phyloP scores from a whole-genome alignment of 2,888 invertebrate species.

The Neria commutata region DNA sequence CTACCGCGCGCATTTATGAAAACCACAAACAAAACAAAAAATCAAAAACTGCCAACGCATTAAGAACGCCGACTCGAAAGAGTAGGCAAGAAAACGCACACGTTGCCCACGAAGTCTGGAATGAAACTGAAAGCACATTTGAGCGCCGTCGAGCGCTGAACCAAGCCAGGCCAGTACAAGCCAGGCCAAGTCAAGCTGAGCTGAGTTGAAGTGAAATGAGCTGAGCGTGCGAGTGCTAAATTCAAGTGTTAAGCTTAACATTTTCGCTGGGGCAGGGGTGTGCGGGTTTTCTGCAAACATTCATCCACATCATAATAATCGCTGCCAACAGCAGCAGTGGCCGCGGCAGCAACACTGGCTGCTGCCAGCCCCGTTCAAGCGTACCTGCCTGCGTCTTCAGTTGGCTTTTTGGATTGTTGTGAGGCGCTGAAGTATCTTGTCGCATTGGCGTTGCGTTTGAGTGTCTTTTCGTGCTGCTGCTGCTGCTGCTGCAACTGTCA shows the following conservation, averaged over 20 bases:
- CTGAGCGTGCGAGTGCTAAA: background rate
- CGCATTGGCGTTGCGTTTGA: background rate
- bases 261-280: no score
- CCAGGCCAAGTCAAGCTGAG: constrained; percentile 28
- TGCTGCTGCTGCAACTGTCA: constrained; percentile 3
- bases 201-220: constrained; percentile 6
- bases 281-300: no score
- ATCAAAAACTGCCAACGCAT: background rate
- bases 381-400: background rate
- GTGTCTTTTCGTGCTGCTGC: background rate
- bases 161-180: constrained; percentile 31
- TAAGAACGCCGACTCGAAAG: background rate
- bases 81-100: constrained; percentile 28
- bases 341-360: background rate
- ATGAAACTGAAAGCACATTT: constrained; percentile 62
- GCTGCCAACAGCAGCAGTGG: background rate
- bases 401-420: background rate
- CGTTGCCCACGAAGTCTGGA: constrained; percentile 56
- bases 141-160: constrained; percentile 13
- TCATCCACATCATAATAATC: no score
- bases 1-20: background rate
- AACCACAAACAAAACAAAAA: background rate
- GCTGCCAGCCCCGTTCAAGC: background rate
- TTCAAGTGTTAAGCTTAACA: no score
- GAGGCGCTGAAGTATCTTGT: background rate